Evolutionary conservation across 2,888 invertebrate species (phyloP).

Genomic region (Volucella zonaria): DNA sequence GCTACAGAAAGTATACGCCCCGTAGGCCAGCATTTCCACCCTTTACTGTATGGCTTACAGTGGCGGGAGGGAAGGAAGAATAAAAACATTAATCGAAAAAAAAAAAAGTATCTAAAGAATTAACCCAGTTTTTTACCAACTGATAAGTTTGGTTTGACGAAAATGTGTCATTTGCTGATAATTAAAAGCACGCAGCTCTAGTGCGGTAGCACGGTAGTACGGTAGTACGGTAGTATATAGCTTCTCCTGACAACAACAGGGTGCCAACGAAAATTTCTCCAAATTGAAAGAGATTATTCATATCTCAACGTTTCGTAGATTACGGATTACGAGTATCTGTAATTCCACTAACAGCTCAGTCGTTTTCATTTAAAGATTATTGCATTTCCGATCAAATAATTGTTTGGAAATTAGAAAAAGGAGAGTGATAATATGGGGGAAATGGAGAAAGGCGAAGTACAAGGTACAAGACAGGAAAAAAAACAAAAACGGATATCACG

Average conservation of each 20-base stretch:
- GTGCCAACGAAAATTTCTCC: conserved; percentile 1
- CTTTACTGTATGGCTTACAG: neutral
- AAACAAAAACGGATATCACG: conserved; percentile 41
- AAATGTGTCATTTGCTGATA: conserved; percentile 71
- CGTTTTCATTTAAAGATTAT: conserved; percentile 40
- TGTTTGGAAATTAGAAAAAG: conserved; percentile 50
- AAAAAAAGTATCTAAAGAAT: conserved; percentile 35
- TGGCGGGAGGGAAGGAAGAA: neutral
- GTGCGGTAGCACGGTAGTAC: conserved; percentile 6
- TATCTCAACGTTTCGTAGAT: neutral
- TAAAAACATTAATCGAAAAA: conserved; percentile 3
- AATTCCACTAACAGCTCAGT: conserved; percentile 54
- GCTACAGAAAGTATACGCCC: conserved; percentile 71
- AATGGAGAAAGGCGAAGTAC: no score
- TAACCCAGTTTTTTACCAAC: conserved; percentile 70
- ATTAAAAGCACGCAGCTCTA: conserved; percentile 71
- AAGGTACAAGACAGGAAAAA: neutral
- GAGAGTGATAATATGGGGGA: no score
- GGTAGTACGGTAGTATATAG: no score
- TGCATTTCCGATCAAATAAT: conserved; percentile 66
- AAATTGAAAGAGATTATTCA: neutral
- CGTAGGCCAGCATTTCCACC: conserved; percentile 60
- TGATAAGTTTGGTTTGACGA: conserved; percentile 65
- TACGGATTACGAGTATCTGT: neutral
- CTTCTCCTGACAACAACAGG: conserved; percentile 3